Evolutionary conservation across 2,888 invertebrate species (phyloP), one percentile per base, ranked within the genome.

Genomic region (Dolichopus griseipennis): DNA sequence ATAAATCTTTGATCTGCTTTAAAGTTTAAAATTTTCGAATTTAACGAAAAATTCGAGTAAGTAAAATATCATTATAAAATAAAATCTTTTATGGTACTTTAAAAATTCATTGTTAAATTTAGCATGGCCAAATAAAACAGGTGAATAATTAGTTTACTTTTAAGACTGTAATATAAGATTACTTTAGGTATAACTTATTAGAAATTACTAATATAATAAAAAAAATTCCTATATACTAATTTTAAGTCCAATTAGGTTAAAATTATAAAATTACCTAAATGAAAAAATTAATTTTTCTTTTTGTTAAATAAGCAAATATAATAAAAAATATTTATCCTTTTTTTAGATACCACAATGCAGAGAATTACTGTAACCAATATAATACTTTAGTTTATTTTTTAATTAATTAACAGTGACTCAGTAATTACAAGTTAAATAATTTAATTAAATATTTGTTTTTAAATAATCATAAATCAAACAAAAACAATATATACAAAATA

Each of bases 81-180:
- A 52, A 64, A 61, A 41, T 65, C 65, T 64, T 68, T 70, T 64
- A 70, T 61, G 64, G 68, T 64, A 7, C 61, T 71, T 68, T 68
- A 70, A 64, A 72, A 71, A 72, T 71, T 72, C 70, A 72, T 74
- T 72, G 72, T 73, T 73, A 73, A 74, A 72, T 74, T 18, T n/a
- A 74, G 73, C 74, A 73, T 76, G 75, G 75, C 75, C 75, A 76
- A 76, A 75, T 75, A 74, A 75, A 76, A 72, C 75, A 75, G 75
- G 75, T 74, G 73, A 71, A 70, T 61, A 69, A 18, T 52, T 52
- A 52, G 15, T 18, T 52, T 52, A 52, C 9, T 52, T 52, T 52
- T 52, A 52, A 52, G 52, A 52, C 52, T 52, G 52, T 52, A 52
- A 18, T 12, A 52, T 52, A 52, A 52, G 18, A 52, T 4, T 52